Evolutionary conservation across 2,113 vertebrate species (phyloP).

Genomic region (Oryzias melastigma): DNA sequence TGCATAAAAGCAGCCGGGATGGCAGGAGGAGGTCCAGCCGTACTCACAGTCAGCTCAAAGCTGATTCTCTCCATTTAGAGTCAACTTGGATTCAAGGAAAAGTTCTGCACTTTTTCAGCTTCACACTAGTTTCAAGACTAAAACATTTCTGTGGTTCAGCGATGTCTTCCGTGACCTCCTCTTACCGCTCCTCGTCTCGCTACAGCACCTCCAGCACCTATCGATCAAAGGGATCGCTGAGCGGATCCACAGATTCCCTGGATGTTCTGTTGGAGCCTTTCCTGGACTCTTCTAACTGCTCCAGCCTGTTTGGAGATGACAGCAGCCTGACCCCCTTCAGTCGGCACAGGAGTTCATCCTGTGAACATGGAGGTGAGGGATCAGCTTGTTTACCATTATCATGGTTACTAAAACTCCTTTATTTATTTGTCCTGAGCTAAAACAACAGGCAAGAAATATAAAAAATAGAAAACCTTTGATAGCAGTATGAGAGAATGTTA

Average conservation of each 20-base stretch:
- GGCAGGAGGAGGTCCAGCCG: not conserved
- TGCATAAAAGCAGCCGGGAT: constrained; percentile 12
- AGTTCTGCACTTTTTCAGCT: no score
- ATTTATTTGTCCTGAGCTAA: no score
- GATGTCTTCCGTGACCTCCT: constrained; percentile 72
- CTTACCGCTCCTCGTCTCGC: constrained; percentile 61
- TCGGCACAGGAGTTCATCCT: constrained; percentile 59
- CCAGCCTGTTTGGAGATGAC: constrained; percentile 66
- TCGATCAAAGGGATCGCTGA: constrained; percentile 51
- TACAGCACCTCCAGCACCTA: constrained; percentile 72
- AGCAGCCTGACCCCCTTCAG: constrained; percentile 44
- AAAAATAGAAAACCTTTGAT: no score
- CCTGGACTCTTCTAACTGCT: constrained; percentile 40
- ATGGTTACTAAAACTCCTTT: no score
- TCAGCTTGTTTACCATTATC: no score
- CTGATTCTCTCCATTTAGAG: no score
- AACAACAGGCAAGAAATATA: no score
- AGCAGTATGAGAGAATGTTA: no score
- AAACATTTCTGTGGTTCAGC: not conserved
- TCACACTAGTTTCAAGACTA: no score
- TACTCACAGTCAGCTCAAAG: no score
- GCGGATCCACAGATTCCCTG: constrained; percentile 33
- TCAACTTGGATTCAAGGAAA: no score
- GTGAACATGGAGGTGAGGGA: constrained; percentile 65
- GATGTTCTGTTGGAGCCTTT: constrained; percentile 71